Evolutionary conservation across 2,797 vertebrate species (phyloP).

Genomic region (Melopsittacus undulatus): DNA sequence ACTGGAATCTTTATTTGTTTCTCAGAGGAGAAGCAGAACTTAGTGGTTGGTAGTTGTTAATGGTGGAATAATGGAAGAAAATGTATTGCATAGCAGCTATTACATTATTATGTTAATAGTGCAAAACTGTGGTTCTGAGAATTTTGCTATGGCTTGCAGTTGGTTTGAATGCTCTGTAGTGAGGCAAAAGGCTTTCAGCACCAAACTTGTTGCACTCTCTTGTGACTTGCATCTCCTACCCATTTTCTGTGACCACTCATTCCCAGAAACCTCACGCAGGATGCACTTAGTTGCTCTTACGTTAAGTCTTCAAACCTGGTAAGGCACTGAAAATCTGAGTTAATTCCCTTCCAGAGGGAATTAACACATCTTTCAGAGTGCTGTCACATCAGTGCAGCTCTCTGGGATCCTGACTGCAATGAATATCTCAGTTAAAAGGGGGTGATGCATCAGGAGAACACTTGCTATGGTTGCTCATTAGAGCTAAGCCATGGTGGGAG

Average conservation of each 20-base stretch:
- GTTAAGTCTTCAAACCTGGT: neutral
- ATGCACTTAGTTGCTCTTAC: neutral
- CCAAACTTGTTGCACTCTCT: neutral
- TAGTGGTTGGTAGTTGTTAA: neutral
- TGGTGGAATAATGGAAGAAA: neutral
- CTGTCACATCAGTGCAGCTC: neutral
- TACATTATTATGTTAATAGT: neutral
- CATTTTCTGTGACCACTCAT: neutral
- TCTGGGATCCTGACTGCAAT: neutral
- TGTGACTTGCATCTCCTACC: neutral
- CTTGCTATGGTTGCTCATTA: neutral
- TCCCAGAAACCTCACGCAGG: neutral
- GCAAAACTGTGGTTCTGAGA: neutral
- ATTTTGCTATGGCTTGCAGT: neutral
- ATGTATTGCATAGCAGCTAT: neutral
- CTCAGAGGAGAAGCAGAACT: conserved; percentile 20
- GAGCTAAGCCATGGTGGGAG: neutral
- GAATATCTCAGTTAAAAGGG: neutral
- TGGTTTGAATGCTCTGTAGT: neutral
- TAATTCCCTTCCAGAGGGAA: neutral
- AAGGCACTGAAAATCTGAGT: neutral
- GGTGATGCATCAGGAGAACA: neutral
- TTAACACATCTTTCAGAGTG: neutral
- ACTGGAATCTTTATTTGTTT: neutral
- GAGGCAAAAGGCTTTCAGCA: neutral